phyloP scores from a whole-genome alignment of 2,888 invertebrate genomes.

The Sminthurides aquaticus region DNA sequence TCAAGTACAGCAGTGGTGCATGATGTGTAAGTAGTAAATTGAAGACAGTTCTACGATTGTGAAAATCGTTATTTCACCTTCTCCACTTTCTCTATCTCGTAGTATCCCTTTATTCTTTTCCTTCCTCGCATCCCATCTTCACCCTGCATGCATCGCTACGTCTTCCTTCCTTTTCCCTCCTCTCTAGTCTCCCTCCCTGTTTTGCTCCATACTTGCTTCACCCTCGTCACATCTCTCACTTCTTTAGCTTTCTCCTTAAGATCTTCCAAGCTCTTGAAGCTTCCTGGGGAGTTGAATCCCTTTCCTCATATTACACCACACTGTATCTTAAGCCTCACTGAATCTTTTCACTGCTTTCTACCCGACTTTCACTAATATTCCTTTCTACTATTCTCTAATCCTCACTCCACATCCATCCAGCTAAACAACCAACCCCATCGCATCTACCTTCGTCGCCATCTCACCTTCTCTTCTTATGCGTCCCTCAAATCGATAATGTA shows the following conservation, averaged over 20 bases:
- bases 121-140: background rate
- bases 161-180: background rate
- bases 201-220: background rate
- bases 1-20: conserved; percentile 33
- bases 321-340: background rate
- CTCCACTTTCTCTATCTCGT: too few relatives aligned
- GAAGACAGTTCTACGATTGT: background rate
- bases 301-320: background rate
- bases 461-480: too few relatives aligned
- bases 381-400: too few relatives aligned
- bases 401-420: too few relatives aligned
- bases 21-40: background rate
- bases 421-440: too few relatives aligned
- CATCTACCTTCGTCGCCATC: too few relatives aligned
- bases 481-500: too few relatives aligned
- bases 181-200: background rate
- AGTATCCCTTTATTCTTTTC: background rate
- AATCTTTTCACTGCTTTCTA: background rate
- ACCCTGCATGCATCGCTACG: background rate
- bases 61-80: background rate
- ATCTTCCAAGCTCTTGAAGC: too few relatives aligned
- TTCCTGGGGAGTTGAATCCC: background rate
- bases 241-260: background rate
- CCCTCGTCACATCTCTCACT: background rate
- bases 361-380: too few relatives aligned